Evolutionary conservation across 1,140 invertebrate species (phyloP), one percentile per base, ranked within the genome.

Genomic region (Trichonephila inaurata): DNA sequence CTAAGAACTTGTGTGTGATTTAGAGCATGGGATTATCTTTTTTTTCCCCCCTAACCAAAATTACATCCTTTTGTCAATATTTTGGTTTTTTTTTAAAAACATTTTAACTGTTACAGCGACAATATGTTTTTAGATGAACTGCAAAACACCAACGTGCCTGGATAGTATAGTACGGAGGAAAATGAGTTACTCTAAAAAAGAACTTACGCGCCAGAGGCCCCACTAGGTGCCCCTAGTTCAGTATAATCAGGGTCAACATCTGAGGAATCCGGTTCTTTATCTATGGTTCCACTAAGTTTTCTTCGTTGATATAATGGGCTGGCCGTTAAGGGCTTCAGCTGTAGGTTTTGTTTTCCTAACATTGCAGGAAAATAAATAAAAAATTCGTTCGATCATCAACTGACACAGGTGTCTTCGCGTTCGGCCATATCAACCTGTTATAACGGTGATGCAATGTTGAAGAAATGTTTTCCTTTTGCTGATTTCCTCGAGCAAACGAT

Each of bases 181-280:
- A 90, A 58, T 58, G 33, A n/a, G 82, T 2, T 19, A 5, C 61
- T 83, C 16, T 33, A 61, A 61, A 51, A 44, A 14, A 8, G 33
- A 89, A 81, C 51, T 91, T 44, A 91, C 89, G 40, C 8, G 33
- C 58, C 89, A 8, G 51, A 12, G 16, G 69, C 28, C 19, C 44
- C 2, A 61, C 89, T 91, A 51, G 91, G 91, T 12, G 81, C 81
- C 19, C 91, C 91, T 14, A 86, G 91, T 58, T 92, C 91, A 6
- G 91, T 60, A 69, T 92, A 92, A 66, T 92, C 77, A 58, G 91
- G 91, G 60, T 92, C 91, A n/a, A 66, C 91, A 92, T 92, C 91
- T 24, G 91, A 92, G 58, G 19, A 16, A 6, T 92, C 91, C 16
- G 44, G 77, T 91, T 83, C 89, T 85, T 60, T 83, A 18, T 86